Conservation (phyloP, 2,113 vertebrate genomes). For the Menidia beryllina region DNA sequence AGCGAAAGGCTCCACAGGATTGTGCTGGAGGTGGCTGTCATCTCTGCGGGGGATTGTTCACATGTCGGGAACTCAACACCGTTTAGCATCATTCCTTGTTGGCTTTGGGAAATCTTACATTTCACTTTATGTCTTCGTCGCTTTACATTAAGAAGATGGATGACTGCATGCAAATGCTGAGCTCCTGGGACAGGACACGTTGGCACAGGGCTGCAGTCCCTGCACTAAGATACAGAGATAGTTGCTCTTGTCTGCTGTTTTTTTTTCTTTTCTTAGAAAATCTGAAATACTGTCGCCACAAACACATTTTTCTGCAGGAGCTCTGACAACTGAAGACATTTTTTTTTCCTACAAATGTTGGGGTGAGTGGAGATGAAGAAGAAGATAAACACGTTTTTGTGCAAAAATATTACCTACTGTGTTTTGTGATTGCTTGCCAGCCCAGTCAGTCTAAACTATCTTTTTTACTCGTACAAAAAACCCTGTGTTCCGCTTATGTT, state of each 20-base stretch:
- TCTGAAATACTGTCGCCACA: constrained; percentile 24
- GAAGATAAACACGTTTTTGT: background rate
- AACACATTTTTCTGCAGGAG: constrained; percentile 11
- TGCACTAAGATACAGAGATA: constrained; percentile 55
- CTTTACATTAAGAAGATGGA: constrained; percentile 72
- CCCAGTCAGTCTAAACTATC: constrained; percentile 1
- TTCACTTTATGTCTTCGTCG: constrained; percentile 61
- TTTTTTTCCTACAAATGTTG: constrained; percentile 5
- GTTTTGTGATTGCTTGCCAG: background rate
- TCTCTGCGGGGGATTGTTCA: constrained; percentile 40
- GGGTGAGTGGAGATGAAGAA: background rate
- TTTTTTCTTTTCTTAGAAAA: constrained; percentile 19
- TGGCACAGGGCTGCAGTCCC: constrained; percentile 39
- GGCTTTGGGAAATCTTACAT: constrained; percentile 54
- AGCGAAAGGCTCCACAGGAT: constrained; percentile 46
- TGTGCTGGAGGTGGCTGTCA: constrained; percentile 22
- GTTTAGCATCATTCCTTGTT: constrained; percentile 34
- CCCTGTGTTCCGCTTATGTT: constrained; percentile 18
- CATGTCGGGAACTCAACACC: constrained; percentile 43
- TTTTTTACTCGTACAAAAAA: constrained; percentile 40
- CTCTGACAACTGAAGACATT: constrained; percentile 22
- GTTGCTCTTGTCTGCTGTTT: constrained; percentile 19
- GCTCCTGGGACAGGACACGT: constrained; percentile 47
- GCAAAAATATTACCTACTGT: background rate
- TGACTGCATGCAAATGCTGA: constrained; percentile 65